Evolutionary conservation across 2,113 vertebrate genomes (phyloP).

Genomic region (Apistogramma diplotaenia): DNA sequence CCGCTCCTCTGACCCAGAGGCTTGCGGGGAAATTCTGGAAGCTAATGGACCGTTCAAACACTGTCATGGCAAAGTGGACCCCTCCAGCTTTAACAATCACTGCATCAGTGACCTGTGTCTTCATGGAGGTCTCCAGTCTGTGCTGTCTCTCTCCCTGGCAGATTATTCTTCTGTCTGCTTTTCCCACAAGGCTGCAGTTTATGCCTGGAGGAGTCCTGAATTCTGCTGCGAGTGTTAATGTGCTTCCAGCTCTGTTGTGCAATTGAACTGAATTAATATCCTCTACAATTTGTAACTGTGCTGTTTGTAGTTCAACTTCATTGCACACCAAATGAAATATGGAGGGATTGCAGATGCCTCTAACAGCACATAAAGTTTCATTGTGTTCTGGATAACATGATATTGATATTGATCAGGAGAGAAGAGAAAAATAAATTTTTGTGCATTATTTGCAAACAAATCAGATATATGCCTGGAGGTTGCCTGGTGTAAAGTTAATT

Average conservation of each 20-base stretch:
- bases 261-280: constrained; percentile 57
- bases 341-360: constrained; percentile 31
- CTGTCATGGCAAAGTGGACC: constrained; percentile 62
- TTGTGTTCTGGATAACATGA: constrained; percentile 33
- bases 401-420: constrained; percentile 37
- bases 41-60: constrained; percentile 64
- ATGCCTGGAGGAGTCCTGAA: constrained; percentile 46
- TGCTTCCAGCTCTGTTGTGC: constrained; percentile 29
- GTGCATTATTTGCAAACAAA: constrained; percentile 18
- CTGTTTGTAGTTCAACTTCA: constrained; percentile 57
- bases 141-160: constrained; percentile 43
- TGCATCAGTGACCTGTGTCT: constrained; percentile 68
- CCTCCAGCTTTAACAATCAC: constrained; percentile 54
- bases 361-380: constrained; percentile 31
- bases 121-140: constrained; percentile 39
- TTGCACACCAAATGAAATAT: constrained; percentile 58
- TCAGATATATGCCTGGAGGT: not conserved
- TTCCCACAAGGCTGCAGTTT: constrained; percentile 30
- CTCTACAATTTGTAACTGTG: constrained; percentile 30
- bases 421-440: not conserved
- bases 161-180: constrained; percentile 53
- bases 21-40: constrained; percentile 48
- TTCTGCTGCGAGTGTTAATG: constrained; percentile 59
- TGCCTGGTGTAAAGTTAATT: constrained; percentile 1
- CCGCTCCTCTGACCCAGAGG: constrained; percentile 22